phyloP scores from a whole-genome alignment of 2,888 invertebrate species.

The Baronia brevicornis region DNA sequence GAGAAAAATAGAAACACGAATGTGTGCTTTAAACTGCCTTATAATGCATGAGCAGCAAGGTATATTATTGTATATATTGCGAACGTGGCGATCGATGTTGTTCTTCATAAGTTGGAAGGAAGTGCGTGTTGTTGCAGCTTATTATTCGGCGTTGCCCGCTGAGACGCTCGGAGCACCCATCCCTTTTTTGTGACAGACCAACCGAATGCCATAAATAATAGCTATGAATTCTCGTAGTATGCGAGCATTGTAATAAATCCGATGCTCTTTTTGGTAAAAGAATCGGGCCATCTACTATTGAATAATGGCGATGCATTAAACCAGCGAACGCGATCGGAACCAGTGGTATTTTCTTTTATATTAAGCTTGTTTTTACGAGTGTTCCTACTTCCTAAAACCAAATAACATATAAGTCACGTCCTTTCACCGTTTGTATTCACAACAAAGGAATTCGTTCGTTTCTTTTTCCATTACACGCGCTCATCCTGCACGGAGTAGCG shows the following conservation, averaged over 20 bases:
- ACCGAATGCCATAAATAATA: slow-evolving; percentile 75
- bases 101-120: slow-evolving; percentile 53
- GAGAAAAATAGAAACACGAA: slow-evolving; percentile 30
- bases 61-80: slow-evolving; percentile 34
- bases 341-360: slow-evolving; percentile 57
- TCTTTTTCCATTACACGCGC: slow-evolving; percentile 38
- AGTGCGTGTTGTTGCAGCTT: slow-evolving; percentile 75
- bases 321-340: slow-evolving; percentile 59
- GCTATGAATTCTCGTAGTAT: slow-evolving; percentile 67
- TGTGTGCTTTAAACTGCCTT: slow-evolving; percentile 37
- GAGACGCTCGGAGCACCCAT: slow-evolving; percentile 71
- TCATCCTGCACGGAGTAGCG: slow-evolving; percentile 38
- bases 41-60: slow-evolving; percentile 31
- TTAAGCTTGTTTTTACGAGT: slow-evolving; percentile 47
- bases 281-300: slow-evolving; percentile 60
- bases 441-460: slow-evolving; percentile 50
- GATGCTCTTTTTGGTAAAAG: slow-evolving; percentile 72
- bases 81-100: slow-evolving; percentile 42
- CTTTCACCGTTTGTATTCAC: slow-evolving; percentile 40
- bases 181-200: slow-evolving; percentile 74
- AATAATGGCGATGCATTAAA: slow-evolving; percentile 74
- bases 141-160: slow-evolving; percentile 69
- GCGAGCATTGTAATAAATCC: slow-evolving; percentile 72
- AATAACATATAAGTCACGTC: slow-evolving; percentile 43
- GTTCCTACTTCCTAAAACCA: slow-evolving; percentile 41